These are phyloP conservation scores for Eurystomus gularis DNA, from an alignment of 2,113 vertebrate species.

Conservation along the genomic window DNA sequence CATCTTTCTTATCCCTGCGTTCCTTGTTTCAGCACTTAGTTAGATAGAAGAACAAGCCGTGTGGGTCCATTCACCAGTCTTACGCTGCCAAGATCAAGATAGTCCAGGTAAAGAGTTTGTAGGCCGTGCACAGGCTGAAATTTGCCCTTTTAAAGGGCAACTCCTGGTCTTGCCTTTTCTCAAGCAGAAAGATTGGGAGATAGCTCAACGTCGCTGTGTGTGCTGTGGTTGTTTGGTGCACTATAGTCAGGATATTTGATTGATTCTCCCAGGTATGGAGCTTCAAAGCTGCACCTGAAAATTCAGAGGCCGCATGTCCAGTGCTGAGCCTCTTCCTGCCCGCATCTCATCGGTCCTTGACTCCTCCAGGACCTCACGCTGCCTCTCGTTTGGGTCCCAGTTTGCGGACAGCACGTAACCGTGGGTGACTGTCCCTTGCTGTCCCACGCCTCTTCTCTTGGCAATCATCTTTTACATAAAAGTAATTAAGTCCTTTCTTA, in stretches of 20 bases:
- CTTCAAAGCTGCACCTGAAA: neutral
- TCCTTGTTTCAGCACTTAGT: neutral
- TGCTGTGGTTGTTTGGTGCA: neutral
- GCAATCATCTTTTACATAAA: neutral
- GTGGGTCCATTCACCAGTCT: neutral
- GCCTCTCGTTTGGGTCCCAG: neutral
- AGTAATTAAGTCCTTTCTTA: neutral
- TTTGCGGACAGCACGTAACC: neutral
- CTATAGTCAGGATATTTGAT: rapidly evolving
- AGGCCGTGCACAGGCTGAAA: neutral
- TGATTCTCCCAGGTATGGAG: neutral
- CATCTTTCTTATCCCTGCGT: rapidly evolving
- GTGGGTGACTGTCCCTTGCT: neutral
- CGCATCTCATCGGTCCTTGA: rapidly evolving
- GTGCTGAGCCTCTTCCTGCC: neutral
- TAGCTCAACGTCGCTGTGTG: rapidly evolving
- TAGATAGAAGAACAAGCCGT: neutral
- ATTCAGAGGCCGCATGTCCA: too few relatives aligned
- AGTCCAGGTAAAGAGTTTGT: neutral
- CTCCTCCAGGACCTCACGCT: neutral
- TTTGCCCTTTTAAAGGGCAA: neutral
- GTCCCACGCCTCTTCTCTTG: neutral
- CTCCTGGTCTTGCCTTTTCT: neutral
- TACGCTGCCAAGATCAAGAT: neutral
- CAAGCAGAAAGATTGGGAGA: neutral